These are phyloP conservation scores for Parapsyche elsis DNA, from an alignment of 1,140 invertebrate species.

Conservation along the genomic window DNA sequence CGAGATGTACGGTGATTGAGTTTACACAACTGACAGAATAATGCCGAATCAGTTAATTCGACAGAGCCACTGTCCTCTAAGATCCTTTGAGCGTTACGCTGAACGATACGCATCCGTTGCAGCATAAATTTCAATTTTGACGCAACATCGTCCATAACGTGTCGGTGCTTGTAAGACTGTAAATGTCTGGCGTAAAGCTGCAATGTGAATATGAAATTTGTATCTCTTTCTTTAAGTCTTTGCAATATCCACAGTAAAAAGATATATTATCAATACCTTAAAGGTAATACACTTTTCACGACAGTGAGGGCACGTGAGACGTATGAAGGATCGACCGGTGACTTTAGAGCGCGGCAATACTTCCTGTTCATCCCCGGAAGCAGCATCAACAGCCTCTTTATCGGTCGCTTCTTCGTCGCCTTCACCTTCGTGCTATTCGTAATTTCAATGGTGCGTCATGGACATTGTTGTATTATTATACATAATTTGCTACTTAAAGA, in stretches of 20 bases:
- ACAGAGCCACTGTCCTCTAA: constrained; percentile 76
- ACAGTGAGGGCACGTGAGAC: constrained; percentile 80
- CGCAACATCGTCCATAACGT: constrained; percentile 77
- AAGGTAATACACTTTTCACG: constrained; percentile 78
- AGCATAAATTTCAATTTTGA: constrained; percentile 77
- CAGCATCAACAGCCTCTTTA: constrained; percentile 66
- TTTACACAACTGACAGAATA: constrained; percentile 82
- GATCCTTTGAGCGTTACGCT: constrained; percentile 78
- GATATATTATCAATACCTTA: constrained; percentile 63
- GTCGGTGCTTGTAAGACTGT: constrained; percentile 74
- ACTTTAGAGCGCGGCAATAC: constrained; percentile 61
- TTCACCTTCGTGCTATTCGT: constrained; percentile 58
- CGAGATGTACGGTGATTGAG: constrained; percentile 82
- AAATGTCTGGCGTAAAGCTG: constrained; percentile 78
- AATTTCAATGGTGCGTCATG: constrained; percentile 16
- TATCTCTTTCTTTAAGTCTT: background rate
- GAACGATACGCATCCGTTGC: constrained; percentile 77
- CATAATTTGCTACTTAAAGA: background rate
- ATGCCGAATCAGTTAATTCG: constrained; percentile 71
- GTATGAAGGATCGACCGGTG: constrained; percentile 71
- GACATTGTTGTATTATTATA: background rate
- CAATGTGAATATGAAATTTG: too few species aligned
- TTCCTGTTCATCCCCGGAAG: constrained; percentile 62
- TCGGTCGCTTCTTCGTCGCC: constrained; percentile 62
- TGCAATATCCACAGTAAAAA: background rate